Base-by-base conservation (phyloP, 2,797 vertebrate species). In the Danio aesculapii region DNA sequence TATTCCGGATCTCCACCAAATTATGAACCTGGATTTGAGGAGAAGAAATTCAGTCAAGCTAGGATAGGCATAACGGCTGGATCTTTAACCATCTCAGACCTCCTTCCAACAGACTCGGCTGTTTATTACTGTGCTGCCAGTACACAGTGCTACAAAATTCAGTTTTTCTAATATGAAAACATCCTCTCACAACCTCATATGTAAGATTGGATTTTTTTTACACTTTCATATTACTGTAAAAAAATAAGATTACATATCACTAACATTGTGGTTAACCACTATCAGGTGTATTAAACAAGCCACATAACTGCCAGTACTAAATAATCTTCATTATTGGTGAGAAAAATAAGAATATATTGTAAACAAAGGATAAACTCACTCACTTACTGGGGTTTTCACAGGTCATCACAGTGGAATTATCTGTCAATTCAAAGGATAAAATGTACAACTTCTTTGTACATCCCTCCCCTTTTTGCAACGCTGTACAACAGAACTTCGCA, bases 41-140 rank as follows among this genome's bases (percentile, higher is more conserved):
- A 41, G 30, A 30, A 30, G 1, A 13, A 63, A 6, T 83, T 85
- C 39, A 74, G 1, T 17, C 17, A 73, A 44, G 66, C 19, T 19
- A 83, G 84, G 80, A 0, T 80, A 2, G 1, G 5, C 10, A 44
- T 3, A 6, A 5, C n/a, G 12, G 39, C 2, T 10, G 81, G 86
- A 58, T 9, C 30, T 57, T 81, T 88, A 30, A 82, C 43, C 61
- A 83, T 87, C 64, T 68, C 64, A 53, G 3, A 6, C 0, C 16
- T 81, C 11, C 75, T 76, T 7, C 53, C 0, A 0, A 75, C 79
- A 43, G 80, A 85, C 71, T 81, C 69, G 19, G 84, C 71, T 43
- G 62, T 86, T 17, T 84, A 83, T 79, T 90, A 89, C 82, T 92
- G 90, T 79, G 88, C 91, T 86, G 91, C 84, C 0, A 89, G 87